phyloP scores from a whole-genome alignment of 2,797 vertebrate species.

The Eospalax fontanierii region DNA sequence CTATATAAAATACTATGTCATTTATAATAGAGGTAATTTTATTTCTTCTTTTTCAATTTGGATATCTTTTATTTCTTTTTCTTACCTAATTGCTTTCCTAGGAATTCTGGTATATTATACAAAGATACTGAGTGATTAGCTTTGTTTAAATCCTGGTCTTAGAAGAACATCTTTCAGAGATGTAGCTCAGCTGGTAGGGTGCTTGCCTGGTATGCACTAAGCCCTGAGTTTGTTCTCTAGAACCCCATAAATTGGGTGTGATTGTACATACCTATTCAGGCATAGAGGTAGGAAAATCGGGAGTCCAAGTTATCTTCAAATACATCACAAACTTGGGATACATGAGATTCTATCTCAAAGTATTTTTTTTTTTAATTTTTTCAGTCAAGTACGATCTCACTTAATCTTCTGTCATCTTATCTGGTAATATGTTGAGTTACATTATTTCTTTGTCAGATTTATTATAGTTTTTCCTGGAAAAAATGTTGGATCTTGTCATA shows the following conservation, averaged over 20 bases:
- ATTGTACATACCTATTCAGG: neutral
- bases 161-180: neutral
- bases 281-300: neutral
- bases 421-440: neutral
- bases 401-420: neutral
- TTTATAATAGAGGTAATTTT: neutral
- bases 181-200: neutral
- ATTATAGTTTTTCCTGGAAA: neutral
- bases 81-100: constrained; percentile 31
- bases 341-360: neutral
- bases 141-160: neutral
- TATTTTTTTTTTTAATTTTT: too few relatives aligned
- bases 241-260: neutral
- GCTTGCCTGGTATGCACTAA: neutral
- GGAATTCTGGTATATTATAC: neutral
- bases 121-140: neutral
- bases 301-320: neutral
- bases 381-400: too few relatives aligned
- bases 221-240: neutral
- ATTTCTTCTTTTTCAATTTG: neutral
- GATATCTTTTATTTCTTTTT: neutral
- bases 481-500: neutral
- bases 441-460: neutral
- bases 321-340: neutral
- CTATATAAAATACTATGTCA: neutral